Base-by-base conservation (phyloP, 1,140 invertebrate genomes). In the Zophobas atratus region DNA sequence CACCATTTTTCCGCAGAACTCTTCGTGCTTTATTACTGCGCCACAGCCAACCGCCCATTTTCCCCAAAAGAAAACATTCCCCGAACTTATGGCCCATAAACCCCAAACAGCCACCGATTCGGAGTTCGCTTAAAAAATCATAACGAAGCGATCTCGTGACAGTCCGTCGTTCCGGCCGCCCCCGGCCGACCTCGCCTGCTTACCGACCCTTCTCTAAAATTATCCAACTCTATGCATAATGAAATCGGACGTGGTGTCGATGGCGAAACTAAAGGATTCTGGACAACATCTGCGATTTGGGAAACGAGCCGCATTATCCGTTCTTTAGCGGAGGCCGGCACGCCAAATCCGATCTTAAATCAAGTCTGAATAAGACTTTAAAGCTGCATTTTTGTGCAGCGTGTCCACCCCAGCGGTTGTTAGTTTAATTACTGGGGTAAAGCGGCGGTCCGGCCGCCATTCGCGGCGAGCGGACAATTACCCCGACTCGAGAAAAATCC, bases 391-490 rank as follows among this genome's bases (percentile, higher is more conserved):
- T 83, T 83, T 80, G 77, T 82, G 81, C 81, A 81, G 55, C 79
- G 33, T 70, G 81, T 82, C 80, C 82, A 80, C 81, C 81, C 80
- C 56, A 79, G 82, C 75, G 79, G 82, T 83, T 83, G 82, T 83
- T 84, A 84, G 83, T 84, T 84, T 84, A 84, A 84, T 83, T 84
- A 83, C 83, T 80, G 77, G 79, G 82, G 81, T 82, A 81, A 80
- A 80, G 77, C 76, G 81, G 57, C 70, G 74, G 79, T 0, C 1
- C 60, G 75, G 43, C 75, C 75, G 36, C 75, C 46, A 77, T 67
- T 70, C 56, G 33, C 4, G 53, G 33, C 36, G 49, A 74, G 77
- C 70, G 72, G 77, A 20, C 20, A 20, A 20, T 20, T 39, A 73
- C 41, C 35, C 2, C 3, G 70, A 53, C 6, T 51, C 6, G n/a